Percentiles rank a stretch among this genome's conserved stretches.
Evolutionary conservation across 2,888 invertebrate genomes (phyloP).

Genomic region (Deladenus siricidicola): DNA sequence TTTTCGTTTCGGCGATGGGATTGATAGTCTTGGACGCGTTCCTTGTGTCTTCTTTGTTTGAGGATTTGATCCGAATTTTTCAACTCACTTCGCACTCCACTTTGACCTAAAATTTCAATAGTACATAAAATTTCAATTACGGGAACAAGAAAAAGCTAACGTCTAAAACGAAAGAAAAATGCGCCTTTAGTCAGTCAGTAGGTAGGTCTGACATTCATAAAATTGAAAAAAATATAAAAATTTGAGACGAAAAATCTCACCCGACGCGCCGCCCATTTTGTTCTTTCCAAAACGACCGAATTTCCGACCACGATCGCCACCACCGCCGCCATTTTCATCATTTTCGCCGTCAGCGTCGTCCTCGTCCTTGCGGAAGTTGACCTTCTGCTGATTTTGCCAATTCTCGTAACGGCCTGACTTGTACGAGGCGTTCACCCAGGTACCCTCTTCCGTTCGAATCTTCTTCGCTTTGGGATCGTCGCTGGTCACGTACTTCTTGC

Average conservation of each 20-base stretch:
- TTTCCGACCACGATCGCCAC: background rate
- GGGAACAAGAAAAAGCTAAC: too few relatives aligned
- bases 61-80: constrained; percentile 27
- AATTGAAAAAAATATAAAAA: background rate
- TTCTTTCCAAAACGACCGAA: background rate
- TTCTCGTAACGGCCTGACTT: constrained; percentile 69
- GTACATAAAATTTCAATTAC: too few relatives aligned
- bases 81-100: constrained; percentile 6
- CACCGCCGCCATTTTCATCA: background rate
- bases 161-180: too few relatives aligned
- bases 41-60: constrained; percentile 37
- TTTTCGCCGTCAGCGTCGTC: constrained; percentile 11
- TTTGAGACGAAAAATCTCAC: background rate
- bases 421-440: constrained; percentile 72
- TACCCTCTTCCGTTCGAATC: constrained; percentile 83
- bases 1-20: constrained; percentile 32
- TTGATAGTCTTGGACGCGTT: constrained; percentile 42
- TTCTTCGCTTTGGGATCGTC: constrained; percentile 59
- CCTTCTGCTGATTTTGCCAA: constrained; percentile 49
- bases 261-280: background rate
- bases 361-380: constrained; percentile 15
- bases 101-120: constrained; percentile 6
- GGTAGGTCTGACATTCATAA: too few relatives aligned
- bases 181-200: background rate
- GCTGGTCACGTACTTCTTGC: constrained; percentile 77